Evolutionary conservation across 2,797 vertebrate species (phyloP).

Genomic region (Philypnodon macrostomus): DNA sequence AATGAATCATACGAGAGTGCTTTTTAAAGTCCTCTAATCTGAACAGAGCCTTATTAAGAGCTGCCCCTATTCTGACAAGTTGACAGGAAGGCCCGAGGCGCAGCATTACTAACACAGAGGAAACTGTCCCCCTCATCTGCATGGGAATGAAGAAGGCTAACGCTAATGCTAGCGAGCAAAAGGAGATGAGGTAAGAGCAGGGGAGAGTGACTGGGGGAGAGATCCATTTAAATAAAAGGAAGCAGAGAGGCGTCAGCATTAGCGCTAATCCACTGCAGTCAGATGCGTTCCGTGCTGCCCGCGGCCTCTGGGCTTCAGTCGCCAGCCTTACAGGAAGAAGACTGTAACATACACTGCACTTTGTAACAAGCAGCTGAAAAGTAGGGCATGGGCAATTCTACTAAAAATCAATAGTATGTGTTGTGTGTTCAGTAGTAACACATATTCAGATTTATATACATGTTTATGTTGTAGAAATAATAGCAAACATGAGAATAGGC

Average conservation of each 20-base stretch:
- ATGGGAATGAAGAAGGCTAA: constrained; percentile 47
- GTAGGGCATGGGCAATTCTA: too few species aligned
- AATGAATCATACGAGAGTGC: constrained; percentile 48
- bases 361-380: too few species aligned
- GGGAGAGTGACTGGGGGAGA: constrained; percentile 46
- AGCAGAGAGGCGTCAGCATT: constrained; percentile 71
- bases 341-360: constrained; percentile 41
- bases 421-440: too few species aligned
- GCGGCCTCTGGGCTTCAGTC: constrained; percentile 61
- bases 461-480: too few species aligned
- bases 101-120: constrained; percentile 53
- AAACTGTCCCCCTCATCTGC: constrained; percentile 53
- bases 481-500: too few species aligned
- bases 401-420: too few species aligned
- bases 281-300: constrained; percentile 62
- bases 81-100: constrained; percentile 37
- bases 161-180: constrained; percentile 20
- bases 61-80: constrained; percentile 5
- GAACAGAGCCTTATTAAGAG: constrained; percentile 14
- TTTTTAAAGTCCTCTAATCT: constrained; percentile 55
- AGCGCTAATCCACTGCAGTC: constrained; percentile 74
- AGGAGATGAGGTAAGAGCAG: constrained; percentile 5
- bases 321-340: too few species aligned
- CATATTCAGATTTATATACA: too few species aligned
- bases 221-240: constrained; percentile 72